Percentiles rank a stretch among this genome's conserved stretches.
phyloP scores from a whole-genome alignment of 2,888 invertebrate species.

The Megastigmus dorsalis region DNA sequence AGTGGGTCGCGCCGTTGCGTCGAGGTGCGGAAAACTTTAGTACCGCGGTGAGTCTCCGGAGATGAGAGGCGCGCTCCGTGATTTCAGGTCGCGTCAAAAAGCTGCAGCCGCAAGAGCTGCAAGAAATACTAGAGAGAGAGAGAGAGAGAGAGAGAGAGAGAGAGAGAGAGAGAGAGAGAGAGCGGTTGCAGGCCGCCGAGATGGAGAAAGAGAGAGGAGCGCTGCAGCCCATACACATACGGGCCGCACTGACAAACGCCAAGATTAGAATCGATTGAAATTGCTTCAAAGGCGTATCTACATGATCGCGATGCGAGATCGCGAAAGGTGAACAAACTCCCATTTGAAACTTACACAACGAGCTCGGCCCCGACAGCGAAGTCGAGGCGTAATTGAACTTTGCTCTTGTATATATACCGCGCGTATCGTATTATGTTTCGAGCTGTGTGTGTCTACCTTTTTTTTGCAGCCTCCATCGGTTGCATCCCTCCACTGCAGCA shows the following conservation, averaged over 20 bases:
- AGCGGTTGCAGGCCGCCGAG: background rate
- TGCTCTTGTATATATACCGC: constrained; percentile 29
- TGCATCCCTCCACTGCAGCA: too few species aligned
- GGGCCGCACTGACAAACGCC: constrained; percentile 4
- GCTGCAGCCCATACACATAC: too few species aligned
- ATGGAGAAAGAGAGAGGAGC: background rate
- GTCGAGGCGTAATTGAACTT: constrained; percentile 32
- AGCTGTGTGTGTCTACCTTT: background rate
- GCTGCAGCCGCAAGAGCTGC: background rate
- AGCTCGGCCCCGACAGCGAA: constrained; percentile 5
- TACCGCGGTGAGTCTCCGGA: background rate
- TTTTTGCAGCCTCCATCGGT: too few species aligned
- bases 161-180: background rate
- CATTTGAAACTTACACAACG: constrained; percentile 20
- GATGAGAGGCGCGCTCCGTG: background rate
- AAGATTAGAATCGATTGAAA: constrained; percentile 34
- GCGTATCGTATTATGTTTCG: constrained; percentile 19
- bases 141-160: background rate
- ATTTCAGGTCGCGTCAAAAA: too few species aligned
- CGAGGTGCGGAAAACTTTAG: background rate
- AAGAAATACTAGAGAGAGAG: too few species aligned
- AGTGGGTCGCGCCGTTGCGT: constrained; percentile 17
- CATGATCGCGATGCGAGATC: constrained; percentile 27
- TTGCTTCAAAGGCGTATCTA: constrained; percentile 29
- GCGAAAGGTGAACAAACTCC: constrained; percentile 22